Conservation (phyloP, 2,113 vertebrate genomes). For the Entelurus aequoreus region DNA sequence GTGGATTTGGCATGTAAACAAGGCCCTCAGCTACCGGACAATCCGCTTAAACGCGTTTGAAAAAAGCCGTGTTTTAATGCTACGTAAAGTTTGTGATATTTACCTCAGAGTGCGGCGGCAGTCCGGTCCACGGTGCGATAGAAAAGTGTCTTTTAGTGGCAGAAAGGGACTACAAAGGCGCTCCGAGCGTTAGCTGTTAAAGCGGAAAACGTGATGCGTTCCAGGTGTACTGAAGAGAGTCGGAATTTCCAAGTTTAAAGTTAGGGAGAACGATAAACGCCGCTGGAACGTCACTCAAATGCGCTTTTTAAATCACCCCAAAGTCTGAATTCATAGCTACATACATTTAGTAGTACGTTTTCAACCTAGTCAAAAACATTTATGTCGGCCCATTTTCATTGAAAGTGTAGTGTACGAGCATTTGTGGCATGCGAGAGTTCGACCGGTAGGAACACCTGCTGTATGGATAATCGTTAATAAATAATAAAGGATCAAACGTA, state of each 20-base stretch:
- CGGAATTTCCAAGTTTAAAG: background rate
- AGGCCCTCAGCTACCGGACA: slow-evolving; percentile 56
- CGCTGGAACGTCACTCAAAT: background rate
- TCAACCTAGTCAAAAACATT: background rate
- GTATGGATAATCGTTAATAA: too few species aligned
- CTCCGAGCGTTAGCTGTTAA: slow-evolving; percentile 33
- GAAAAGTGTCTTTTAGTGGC: slow-evolving; percentile 10
- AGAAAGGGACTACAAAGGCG: slow-evolving; percentile 32
- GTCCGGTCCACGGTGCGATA: slow-evolving; percentile 17
- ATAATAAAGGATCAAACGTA: too few species aligned
- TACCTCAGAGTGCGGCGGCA: slow-evolving; percentile 49
- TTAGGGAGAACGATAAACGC: background rate
- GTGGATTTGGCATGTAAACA: slow-evolving; percentile 77
- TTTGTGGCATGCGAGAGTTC: background rate
- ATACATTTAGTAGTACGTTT: background rate
- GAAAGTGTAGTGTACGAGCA: background rate
- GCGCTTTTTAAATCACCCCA: background rate
- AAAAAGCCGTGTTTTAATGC: too few species aligned
- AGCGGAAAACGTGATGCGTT: slow-evolving; percentile 56
- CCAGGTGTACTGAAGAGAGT: slow-evolving; percentile 36
- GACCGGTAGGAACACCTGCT: too few species aligned
- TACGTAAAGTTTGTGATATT: slow-evolving; percentile 18
- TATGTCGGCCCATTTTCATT: background rate
- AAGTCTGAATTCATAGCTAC: background rate
- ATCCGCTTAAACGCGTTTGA: slow-evolving; percentile 14